Conservation (phyloP, 2,888 invertebrate genomes). For the Mellilla xanthometata region DNA sequence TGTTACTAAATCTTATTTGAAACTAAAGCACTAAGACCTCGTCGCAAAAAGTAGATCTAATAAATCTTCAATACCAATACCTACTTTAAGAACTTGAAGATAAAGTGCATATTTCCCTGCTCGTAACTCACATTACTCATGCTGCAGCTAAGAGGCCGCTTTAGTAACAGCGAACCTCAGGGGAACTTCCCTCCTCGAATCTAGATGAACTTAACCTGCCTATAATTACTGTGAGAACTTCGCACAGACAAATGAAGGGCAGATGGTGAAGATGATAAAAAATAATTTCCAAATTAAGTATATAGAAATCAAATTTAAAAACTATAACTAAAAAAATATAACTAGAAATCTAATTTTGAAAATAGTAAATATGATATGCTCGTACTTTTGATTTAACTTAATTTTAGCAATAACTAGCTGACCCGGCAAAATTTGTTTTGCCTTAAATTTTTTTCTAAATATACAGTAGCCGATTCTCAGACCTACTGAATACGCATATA, state of each 20-base stretch:
- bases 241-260: slow-evolving; percentile 25
- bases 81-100: slow-evolving; percentile 9
- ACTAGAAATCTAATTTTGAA: too few species aligned
- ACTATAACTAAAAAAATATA: too few species aligned
- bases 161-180: slow-evolving; percentile 28
- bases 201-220: slow-evolving; percentile 32
- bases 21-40: background rate
- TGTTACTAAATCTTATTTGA: too few species aligned
- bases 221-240: slow-evolving; percentile 27
- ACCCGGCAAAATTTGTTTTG: too few species aligned
- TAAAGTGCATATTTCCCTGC: slow-evolving; percentile 35
- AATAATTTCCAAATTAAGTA: too few species aligned
- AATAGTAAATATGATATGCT: too few species aligned
- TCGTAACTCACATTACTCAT: slow-evolving; percentile 51
- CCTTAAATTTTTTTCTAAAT: too few species aligned
- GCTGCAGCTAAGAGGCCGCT: slow-evolving; percentile 36
- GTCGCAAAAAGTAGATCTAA: background rate
- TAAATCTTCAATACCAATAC: background rate
- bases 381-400: too few species aligned
- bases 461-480: too few species aligned
- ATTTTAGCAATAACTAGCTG: too few species aligned
- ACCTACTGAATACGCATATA: too few species aligned
- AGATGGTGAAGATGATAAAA: background rate
- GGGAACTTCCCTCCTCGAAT: slow-evolving; percentile 28
- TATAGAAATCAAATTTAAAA: too few species aligned